Evolutionary conservation across 2,888 invertebrate species (phyloP), one percentile per base, ranked within the genome.

Genomic region (Anorthoa munda): DNA sequence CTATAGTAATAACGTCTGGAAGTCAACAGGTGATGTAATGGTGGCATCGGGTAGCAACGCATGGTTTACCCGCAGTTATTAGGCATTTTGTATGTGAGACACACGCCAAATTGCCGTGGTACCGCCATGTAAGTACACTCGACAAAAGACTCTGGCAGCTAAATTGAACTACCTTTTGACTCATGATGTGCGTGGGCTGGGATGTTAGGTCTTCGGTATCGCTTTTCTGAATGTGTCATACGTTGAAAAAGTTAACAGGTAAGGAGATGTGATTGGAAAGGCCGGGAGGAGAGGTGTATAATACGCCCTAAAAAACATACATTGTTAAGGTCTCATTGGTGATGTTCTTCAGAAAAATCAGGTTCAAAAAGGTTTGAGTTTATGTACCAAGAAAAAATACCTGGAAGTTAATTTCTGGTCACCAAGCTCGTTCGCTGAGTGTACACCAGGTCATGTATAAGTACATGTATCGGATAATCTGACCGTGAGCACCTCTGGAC

Each of bases 1-100:
- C 61, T 59, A 39, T 39, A 56, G 65, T 55, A 59, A 18, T 58
- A 56, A 89, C 86, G 89, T 88, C 87, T 87, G 83, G 85, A 86
- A 86, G 87, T 90, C 87, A 89, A 88, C 88, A 87, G 88, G 89
- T 89, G 91, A 90, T 90, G 90, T 92, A 88, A 89, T 86, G 83
- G 70, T 39, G 70, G 72, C 68, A 74, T 75, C 64, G 83, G 84
- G 70, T 85, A 83, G 86, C 82, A 86, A 89, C 85, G 86, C 82
- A 86, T 87, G 67, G 87, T 87, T 85, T 85, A 87, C 83, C 82
- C 81, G 75, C 77, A 84, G 90, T 92, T 93, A 95, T 92, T 89
- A 93, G 92, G 90, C 89, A 90, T 92, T 94, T 90, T 88, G 92
- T 95, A 95, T 95, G 94, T 93, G 84, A 89, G 90, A 88, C 94